Evolutionary conservation across 2,797 vertebrate species (phyloP).

Genomic region (Chiropotes sagulatus): DNA sequence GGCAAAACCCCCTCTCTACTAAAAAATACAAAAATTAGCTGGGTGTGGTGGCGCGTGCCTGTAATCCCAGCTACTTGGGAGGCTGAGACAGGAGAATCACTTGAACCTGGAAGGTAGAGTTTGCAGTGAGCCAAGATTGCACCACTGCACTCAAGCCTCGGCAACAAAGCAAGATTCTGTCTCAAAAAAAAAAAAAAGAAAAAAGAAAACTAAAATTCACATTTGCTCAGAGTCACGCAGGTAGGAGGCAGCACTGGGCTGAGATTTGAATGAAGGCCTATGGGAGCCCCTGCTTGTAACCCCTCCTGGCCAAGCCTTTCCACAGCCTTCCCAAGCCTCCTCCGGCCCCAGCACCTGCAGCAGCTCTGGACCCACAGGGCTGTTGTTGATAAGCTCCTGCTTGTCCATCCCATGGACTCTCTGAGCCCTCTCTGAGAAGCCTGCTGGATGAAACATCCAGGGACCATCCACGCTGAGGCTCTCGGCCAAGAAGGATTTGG

Average conservation of each 20-base stretch:
- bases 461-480: not conserved
- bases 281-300: not conserved
- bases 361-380: not conserved
- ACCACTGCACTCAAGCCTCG: no score
- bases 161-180: no score
- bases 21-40: no score
- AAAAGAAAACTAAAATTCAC: not conserved
- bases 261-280: not conserved
- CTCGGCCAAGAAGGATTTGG: not conserved
- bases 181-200: no score
- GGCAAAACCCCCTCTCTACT: no score
- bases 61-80: no score
- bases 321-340: not conserved
- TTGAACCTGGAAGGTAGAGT: no score
- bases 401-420: not conserved
- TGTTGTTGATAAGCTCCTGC: not conserved
- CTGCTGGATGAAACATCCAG: not conserved
- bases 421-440: not conserved
- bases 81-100: no score
- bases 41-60: no score
- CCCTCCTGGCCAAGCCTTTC: not conserved
- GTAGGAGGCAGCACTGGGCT: not conserved
- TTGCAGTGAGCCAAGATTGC: no score
- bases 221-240: not conserved
- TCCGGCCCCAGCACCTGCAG: not conserved